Percentiles rank a stretch among this genome's conserved stretches.
These are phyloP conservation scores for Monoplex corrugatus DNA, from an alignment of 2,888 invertebrate genomes.

Conservation along the genomic window DNA sequence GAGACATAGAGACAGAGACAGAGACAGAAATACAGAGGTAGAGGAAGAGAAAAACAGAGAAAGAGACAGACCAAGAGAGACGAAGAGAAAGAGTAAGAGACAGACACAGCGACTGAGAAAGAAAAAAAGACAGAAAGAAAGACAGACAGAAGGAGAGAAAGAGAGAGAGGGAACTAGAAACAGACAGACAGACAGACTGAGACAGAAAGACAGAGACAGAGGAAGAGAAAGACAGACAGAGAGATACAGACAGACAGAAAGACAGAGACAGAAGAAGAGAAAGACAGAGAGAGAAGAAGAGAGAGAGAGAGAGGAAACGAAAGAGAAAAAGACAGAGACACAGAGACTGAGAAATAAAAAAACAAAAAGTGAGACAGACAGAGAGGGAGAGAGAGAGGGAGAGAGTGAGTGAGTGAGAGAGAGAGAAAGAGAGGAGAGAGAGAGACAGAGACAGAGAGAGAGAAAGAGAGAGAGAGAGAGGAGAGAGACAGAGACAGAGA, in stretches of 20 bases:
- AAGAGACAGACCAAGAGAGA: background rate
- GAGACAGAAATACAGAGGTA: background rate
- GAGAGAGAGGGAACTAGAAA: too few relatives aligned
- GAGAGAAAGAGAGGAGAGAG: too few relatives aligned
- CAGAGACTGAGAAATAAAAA: too few relatives aligned
- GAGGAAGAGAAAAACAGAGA: background rate
- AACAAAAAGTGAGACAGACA: too few relatives aligned
- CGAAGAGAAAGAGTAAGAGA: background rate
- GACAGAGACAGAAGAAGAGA: background rate
- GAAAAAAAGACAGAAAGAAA: background rate
- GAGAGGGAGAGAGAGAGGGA: background rate
- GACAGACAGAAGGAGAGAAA: too few relatives aligned
- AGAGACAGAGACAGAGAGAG: too few relatives aligned
- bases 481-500: background rate
- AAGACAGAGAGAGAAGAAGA: background rate
- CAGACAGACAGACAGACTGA: background rate
- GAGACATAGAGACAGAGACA: too few relatives aligned
- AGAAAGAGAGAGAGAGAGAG: background rate
- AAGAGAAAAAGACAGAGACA: too few relatives aligned
- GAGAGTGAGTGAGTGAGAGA: background rate
- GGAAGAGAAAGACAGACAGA: background rate
- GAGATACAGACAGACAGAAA: too few relatives aligned
- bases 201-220: background rate
- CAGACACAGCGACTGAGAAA: background rate
- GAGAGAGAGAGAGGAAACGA: background rate